phyloP scores from a whole-genome alignment of 2,113 vertebrate species.

The Leptobrachium leishanense region DNA sequence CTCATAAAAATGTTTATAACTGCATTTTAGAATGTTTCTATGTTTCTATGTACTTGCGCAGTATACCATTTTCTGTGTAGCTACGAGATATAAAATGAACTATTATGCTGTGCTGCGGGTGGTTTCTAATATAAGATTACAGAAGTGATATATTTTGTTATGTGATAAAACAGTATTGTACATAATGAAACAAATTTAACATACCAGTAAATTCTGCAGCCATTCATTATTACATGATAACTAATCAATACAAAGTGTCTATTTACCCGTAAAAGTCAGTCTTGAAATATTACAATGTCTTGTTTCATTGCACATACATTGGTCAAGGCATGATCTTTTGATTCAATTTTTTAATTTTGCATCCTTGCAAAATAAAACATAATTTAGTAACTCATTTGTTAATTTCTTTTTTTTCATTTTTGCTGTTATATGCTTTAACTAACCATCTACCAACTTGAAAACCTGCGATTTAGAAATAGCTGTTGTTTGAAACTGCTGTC shows the following conservation, averaged over 20 bases:
- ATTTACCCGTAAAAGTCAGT: constrained; percentile 6
- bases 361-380: neutral
- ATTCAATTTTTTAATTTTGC: neutral
- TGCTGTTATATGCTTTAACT: constrained; percentile 13
- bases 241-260: constrained; percentile 19
- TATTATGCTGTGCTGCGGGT: neutral
- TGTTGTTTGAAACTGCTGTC: constrained; percentile 57
- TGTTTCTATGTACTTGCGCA: too few species aligned
- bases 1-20: too few species aligned
- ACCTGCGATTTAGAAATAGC: constrained; percentile 52
- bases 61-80: too few species aligned
- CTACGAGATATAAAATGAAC: too few species aligned
- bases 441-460: constrained; percentile 45
- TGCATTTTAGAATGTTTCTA: too few species aligned
- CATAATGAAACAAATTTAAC: constrained; percentile 9
- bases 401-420: neutral
- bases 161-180: constrained; percentile 5
- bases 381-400: constrained; percentile 1
- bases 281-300: constrained; percentile 8
- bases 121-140: neutral
- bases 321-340: neutral
- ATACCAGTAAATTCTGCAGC: neutral
- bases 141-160: constrained; percentile 4
- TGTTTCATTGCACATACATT: neutral
- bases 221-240: constrained; percentile 18